Percentiles rank a stretch among this genome's conserved stretches.
Evolutionary conservation across 2,888 invertebrate species (phyloP).

Genomic region (Pheosia gnoma): DNA sequence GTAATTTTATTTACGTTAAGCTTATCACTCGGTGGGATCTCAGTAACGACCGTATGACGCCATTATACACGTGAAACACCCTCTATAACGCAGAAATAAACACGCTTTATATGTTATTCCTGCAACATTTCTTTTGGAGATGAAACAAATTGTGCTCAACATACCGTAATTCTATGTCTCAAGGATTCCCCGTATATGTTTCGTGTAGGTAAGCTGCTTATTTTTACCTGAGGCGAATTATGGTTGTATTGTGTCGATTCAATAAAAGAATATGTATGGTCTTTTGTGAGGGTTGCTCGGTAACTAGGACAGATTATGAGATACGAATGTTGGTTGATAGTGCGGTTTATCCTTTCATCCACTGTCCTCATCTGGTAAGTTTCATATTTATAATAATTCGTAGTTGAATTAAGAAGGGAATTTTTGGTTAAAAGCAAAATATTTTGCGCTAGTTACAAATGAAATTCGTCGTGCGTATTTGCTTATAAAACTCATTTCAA

Average conservation of each 20-base stretch:
- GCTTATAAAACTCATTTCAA: slow-evolving; percentile 26
- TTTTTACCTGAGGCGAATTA: slow-evolving; percentile 26
- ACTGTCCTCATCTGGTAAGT: too few species aligned
- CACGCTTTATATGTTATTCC: slow-evolving; percentile 28
- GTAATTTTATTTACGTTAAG: slow-evolving; percentile 51
- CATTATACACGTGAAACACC: slow-evolving; percentile 45
- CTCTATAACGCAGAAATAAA: slow-evolving; percentile 41
- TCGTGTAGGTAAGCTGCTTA: slow-evolving; percentile 36
- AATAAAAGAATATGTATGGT: background rate
- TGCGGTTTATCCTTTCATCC: too few species aligned
- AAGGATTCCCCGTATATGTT: slow-evolving; percentile 30
- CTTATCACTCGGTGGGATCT: slow-evolving; percentile 47
- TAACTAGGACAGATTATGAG: background rate
- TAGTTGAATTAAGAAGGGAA: too few species aligned
- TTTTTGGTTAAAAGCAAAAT: too few species aligned
- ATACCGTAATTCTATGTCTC: slow-evolving; percentile 15
- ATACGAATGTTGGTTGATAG: too few species aligned
- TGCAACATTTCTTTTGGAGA: slow-evolving; percentile 17
- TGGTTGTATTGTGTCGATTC: slow-evolving; percentile 13
- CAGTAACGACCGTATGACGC: slow-evolving; percentile 47
- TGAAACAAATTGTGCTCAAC: slow-evolving; percentile 2
- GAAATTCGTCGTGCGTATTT: slow-evolving; percentile 16
- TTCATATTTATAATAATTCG: too few species aligned
- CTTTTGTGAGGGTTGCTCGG: background rate
- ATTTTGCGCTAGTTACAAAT: background rate